Conservation (phyloP, 92 coral and sea anemone genomes). For the Parazoanthus swiftii region DNA sequence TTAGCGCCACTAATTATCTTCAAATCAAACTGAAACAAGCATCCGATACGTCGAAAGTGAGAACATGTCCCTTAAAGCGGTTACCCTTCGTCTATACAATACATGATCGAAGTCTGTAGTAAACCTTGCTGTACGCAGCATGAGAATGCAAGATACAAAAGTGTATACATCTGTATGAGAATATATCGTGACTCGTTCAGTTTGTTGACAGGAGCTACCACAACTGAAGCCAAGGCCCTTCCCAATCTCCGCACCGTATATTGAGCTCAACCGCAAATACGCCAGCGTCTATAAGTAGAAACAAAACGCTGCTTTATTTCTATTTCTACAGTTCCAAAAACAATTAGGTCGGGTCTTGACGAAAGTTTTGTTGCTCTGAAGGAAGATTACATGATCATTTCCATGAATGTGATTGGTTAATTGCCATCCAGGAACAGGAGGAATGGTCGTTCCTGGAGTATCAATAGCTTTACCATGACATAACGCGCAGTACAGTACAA, state of each 20-base stretch:
- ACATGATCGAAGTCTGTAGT: not conserved
- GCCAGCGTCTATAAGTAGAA: constrained; percentile 4
- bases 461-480: not conserved
- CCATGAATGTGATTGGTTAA: constrained; percentile 11
- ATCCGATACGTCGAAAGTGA: not conserved
- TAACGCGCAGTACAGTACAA: not conserved
- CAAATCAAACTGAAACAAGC: not conserved
- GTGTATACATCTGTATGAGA: not conserved
- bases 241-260: not conserved
- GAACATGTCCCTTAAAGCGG: too few relatives aligned
- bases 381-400: not conserved
- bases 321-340: not conserved
- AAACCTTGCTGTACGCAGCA: not conserved
- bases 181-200: constrained; percentile 14
- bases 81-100: too few relatives aligned
- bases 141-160: not conserved
- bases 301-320: not conserved
- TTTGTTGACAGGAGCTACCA: constrained; percentile 11
- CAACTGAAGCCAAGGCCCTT: constrained; percentile 8
- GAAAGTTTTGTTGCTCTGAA: not conserved
- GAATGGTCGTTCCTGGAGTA: not conserved
- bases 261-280: not conserved
- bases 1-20: not conserved
- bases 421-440: not conserved
- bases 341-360: not conserved